phyloP scores from a whole-genome alignment of 2,797 vertebrate species.

The Brotula barbata region DNA sequence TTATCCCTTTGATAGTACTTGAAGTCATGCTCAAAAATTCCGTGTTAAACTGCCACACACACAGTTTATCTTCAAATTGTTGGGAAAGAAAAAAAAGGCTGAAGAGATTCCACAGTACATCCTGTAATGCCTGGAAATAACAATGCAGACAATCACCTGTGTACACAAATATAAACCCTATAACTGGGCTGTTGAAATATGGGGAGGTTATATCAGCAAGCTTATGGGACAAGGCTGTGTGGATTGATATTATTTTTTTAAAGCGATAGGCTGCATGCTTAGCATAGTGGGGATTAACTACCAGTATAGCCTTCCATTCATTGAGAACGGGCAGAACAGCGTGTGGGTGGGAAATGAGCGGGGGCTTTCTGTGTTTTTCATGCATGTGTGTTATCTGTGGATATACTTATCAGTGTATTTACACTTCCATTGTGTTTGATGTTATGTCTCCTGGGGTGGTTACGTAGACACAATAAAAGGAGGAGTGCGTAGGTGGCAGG shows the following conservation, averaged over 20 bases:
- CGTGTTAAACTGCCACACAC: not conserved
- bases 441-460: conserved; percentile 17
- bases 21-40: not conserved
- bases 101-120: conserved; percentile 5
- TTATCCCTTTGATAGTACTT: not conserved
- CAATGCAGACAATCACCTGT: conserved; percentile 11
- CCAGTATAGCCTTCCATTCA: conserved; percentile 54
- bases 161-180: conserved; percentile 8
- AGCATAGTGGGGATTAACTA: conserved; percentile 39
- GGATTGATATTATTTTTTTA: conserved; percentile 50
- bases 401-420: conserved; percentile 25
- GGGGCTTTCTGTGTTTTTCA: conserved; percentile 33
- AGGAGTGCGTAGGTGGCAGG: conserved; percentile 16
- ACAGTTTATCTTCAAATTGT: not conserved
- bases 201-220: conserved; percentile 31
- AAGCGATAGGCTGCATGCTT: conserved; percentile 10
- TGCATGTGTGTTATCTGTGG: conserved; percentile 31
- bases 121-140: conserved; percentile 19
- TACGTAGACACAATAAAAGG: not conserved
- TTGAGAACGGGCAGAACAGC: conserved; percentile 33
- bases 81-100: not conserved
- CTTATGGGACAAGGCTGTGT: conserved; percentile 23
- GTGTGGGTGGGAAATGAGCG: conserved; percentile 54
- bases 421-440: conserved; percentile 13
- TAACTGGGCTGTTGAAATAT: conserved; percentile 5